Percentiles rank a stretch among this genome's conserved stretches.
phyloP scores from a whole-genome alignment of 2,888 invertebrate genomes.

The Drosophila formosana region DNA sequence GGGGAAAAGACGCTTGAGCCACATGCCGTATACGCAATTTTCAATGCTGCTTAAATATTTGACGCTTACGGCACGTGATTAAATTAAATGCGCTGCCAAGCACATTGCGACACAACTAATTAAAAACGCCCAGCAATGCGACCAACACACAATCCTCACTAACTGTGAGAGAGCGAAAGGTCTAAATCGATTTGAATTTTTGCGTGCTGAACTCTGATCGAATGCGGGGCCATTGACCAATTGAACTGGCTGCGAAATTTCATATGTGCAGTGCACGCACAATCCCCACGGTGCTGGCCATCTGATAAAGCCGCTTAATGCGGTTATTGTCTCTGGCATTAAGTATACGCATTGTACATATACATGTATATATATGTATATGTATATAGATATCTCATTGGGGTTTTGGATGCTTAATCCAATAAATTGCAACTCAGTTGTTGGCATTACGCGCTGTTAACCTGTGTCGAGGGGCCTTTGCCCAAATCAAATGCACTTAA shows the following conservation, averaged over 20 bases:
- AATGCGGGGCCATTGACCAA: constrained; percentile 57
- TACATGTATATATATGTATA: constrained; percentile 3
- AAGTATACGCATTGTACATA: constrained; percentile 7
- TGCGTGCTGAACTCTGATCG: constrained; percentile 43
- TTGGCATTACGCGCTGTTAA: constrained; percentile 59
- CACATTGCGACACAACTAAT: constrained; percentile 73
- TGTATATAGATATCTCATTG: constrained; percentile 26
- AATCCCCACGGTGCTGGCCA: constrained; percentile 36
- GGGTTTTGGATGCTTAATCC: constrained; percentile 59
- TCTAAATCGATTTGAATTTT: constrained; percentile 44
- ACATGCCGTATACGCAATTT: constrained; percentile 75
- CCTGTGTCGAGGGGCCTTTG: constrained; percentile 48
- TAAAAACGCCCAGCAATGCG: constrained; percentile 69
- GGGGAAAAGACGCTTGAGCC: constrained; percentile 34
- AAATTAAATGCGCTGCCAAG: constrained; percentile 69
- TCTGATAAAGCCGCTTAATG: constrained; percentile 59
- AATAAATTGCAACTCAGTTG: constrained; percentile 67
- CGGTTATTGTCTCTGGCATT: constrained; percentile 67
- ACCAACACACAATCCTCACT: constrained; percentile 1
- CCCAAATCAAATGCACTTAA: constrained; percentile 76
- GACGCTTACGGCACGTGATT: constrained; percentile 76
- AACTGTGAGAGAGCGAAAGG: too few relatives aligned
- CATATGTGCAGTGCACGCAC: constrained; percentile 11
- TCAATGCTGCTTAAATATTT: constrained; percentile 74
- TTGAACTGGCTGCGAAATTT: constrained; percentile 22